These are phyloP conservation scores for Telmatochromis brachygnathus DNA, from an alignment of 2,113 vertebrate species.

Conservation along the genomic window DNA sequence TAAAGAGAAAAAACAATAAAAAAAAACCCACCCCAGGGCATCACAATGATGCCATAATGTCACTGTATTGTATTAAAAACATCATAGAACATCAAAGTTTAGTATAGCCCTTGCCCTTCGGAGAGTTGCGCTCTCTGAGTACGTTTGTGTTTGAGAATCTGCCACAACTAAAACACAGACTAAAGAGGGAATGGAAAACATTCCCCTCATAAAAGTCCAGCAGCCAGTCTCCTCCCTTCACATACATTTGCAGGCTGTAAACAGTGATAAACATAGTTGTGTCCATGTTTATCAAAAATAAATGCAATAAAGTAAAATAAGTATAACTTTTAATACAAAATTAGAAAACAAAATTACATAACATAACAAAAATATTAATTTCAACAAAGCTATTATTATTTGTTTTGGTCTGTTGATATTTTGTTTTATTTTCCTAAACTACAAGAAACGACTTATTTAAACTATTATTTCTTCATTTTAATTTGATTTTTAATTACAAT, in stretches of 20 bases:
- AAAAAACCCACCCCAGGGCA: neutral
- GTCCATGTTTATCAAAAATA: neutral
- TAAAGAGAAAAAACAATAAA: neutral
- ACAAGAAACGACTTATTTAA: neutral
- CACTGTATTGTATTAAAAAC: neutral
- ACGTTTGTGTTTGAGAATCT: neutral
- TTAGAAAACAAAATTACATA: accelerated
- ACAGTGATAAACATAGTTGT: neutral
- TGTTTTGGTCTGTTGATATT: accelerated
- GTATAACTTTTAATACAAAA: accelerated
- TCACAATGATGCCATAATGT: neutral
- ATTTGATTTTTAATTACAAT: neutral
- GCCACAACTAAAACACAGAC: neutral
- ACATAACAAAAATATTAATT: neutral
- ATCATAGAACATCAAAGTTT: neutral
- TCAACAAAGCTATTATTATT: neutral
- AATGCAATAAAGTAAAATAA: neutral
- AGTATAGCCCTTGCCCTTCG: accelerated
- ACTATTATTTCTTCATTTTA: neutral
- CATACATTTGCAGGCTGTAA: neutral
- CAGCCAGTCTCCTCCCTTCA: neutral
- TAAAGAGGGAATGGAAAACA: neutral
- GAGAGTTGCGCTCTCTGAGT: neutral
- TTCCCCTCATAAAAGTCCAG: neutral
- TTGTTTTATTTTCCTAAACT: neutral